Evolutionary conservation across 2,888 invertebrate genomes (phyloP), one percentile per base, ranked within the genome.

Genomic region (Hydraecia micacea): DNA sequence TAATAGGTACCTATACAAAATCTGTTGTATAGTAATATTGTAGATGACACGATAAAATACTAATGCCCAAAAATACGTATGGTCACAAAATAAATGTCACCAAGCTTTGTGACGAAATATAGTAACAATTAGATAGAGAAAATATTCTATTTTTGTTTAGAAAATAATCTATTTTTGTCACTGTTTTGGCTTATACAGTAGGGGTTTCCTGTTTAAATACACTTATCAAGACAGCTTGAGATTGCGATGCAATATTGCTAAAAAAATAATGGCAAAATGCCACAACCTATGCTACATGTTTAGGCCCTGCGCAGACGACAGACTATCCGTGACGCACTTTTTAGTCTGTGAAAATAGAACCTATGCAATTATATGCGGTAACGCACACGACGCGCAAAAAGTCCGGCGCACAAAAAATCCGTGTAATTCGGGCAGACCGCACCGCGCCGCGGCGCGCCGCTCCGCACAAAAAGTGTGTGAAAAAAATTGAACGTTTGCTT

Each of bases 141-240:
- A 8, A 67, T 28, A 69, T 75, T 18, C 11, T n/a, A 65, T 62
- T 25, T 65, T 52, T 60, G 28, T 77, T 46, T 11, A 63, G 68
- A 81, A 36, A 42, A 42, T 6, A 66, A 46, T 81, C 39, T 69
- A 69, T 78, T 68, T 72, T 28, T 39, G 55, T 28, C 46, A 42
- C 67, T 58, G 25, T 52, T 83, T 77, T 69, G 42, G 42, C 58
- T 77, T 46, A 58, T 8, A 65, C 36, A 62, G 46, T 62, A 66
- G 52, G 25, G 2, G 13, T 60, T 42, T 71, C 25, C 73, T 42
- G 46, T 46, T 80, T 60, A 52, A n/a, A 62, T 69, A 65, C 60
- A 73, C 52, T 18, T 82, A 70, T n/a, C n/a, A 36, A 70, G n/a
- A 39, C 74, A 73, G 79, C 32, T 15, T 79, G 74, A 77, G 79